Percentiles rank a stretch among this genome's conserved stretches.
phyloP scores from a whole-genome alignment of 2,113 vertebrate genomes.

The Tringa solitaria region DNA sequence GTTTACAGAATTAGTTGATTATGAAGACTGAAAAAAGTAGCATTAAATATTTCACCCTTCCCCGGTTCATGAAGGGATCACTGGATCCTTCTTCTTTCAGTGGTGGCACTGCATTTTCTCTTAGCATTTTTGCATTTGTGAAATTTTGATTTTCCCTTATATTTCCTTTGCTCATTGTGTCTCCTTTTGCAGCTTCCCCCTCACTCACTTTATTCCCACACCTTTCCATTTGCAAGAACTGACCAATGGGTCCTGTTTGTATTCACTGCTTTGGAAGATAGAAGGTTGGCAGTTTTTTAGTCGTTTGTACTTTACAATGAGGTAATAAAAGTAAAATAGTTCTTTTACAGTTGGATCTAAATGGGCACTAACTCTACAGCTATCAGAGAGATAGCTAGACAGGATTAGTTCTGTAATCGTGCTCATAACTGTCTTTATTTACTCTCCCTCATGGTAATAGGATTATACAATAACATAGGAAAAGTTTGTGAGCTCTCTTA shows the following conservation, averaged over 20 bases:
- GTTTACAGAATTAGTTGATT: background rate
- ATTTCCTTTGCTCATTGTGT: background rate
- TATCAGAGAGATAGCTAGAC: background rate
- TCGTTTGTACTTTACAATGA: background rate
- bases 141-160: background rate
- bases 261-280: background rate
- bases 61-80: background rate
- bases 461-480: background rate
- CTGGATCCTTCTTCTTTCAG: background rate
- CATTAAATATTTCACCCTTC: background rate
- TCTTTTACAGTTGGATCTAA: background rate
- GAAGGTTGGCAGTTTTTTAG: background rate
- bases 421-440: background rate
- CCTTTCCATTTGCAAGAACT: background rate
- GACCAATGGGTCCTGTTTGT: background rate
- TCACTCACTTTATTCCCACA: background rate
- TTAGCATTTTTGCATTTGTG: background rate
- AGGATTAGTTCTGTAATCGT: background rate
- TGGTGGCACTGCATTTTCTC: background rate
- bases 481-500: background rate
- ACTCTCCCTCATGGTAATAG: background rate
- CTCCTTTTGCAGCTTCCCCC: background rate
- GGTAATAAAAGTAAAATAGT: background rate
- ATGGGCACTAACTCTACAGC: background rate
- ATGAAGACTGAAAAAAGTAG: background rate